Base-by-base conservation (phyloP, 2,888 invertebrate species). In the Campoplex nolae region DNA sequence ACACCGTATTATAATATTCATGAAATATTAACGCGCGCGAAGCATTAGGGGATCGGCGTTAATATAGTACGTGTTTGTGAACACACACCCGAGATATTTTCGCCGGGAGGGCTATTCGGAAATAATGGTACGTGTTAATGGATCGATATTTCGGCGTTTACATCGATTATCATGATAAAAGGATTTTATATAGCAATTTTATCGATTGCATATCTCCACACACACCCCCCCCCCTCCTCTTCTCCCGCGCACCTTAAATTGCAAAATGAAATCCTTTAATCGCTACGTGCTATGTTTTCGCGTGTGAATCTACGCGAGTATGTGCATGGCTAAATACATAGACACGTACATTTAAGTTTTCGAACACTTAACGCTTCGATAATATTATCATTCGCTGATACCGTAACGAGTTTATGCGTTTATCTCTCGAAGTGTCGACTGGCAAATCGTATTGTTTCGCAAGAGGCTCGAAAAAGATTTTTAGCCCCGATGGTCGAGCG, bases 81-180 rank as follows among this genome's bases (percentile, higher is more conserved):
- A 80, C 35, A 35, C 71, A 71, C 71, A 71, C 62, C 32, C 56
- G 65, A 45, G 71, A 80, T 74, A 79, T 76, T 56, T 58, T 38
- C n/a, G 68, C 23, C 67, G 68, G 58, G n/a, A 67, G 35, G 35
- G 67, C 42, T 62, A 18, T 74, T 23, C n/a, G 32, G 62, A n/a
- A 74, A 82, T 84, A 87, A 87, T 82, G 68, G 84, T 13, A 75
- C 67, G 32, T 28, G 79, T 74, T 84, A 78, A 87, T 87, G 74
- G 81, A 84, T 84, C 86, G 77, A 87, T 84, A 87, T 82, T 84
- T 81, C 45, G 75, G 70, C 70, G 70, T 78, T 87, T 82, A 75
- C 84, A 78, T 78, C 83, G 84, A 84, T 87, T 84, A 84, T 75
- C 48, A 35, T 35, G 81, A 84, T 87, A 75, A 77, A 86, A 74